Base-by-base conservation (phyloP, 2,888 invertebrate genomes). In the Netelia inedita region DNA sequence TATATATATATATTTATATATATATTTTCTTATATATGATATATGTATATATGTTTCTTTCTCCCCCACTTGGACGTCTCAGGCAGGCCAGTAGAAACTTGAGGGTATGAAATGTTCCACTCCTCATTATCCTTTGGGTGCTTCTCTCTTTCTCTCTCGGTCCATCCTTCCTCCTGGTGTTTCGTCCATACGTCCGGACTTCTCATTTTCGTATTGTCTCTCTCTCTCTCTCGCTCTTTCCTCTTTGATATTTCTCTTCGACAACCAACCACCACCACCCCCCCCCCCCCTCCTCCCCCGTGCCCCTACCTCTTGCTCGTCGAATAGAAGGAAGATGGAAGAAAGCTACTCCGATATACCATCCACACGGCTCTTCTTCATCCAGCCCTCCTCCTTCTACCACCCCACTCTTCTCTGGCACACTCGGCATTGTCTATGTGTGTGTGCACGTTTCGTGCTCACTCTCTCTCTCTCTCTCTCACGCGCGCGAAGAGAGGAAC, bases 381-480 rank as follows among this genome's bases (percentile, higher is more conserved):
- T 79, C 82, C 78, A 69, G 85, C 82, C 83, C 87, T 87, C 88
- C 87, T 16, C 35, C 65, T 16, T 88, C 89, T 88, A 87, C 87
- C 87, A 87, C 86, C 89, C 86, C 89, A 87, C 68, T 23, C 53
- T 61, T 46, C 72, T 66, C 46, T 71, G 59, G 86, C 88, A 74
- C 79, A 41, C 74, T 50, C 28, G 69, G 23, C 61, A 23, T 68
- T 53, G 0, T 53, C 84, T 86, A 82, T 28, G 28, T 85, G 88
- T 21, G 23, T 46, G 74, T 21, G 89, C 85, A 79, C 82, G 75
- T 87, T 83, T 53, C 28, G 53, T 53, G 16, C 16, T 53, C 53
- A 9, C 16, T 5, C 28, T 28, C 28, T 23, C 10, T 14, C 14
- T 11, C 50, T 50, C n/a, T n/a, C n/a, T 16, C 53, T 53, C 53